Base-by-base conservation (phyloP, 2,113 vertebrate species). In the Rissa tridactyla region DNA sequence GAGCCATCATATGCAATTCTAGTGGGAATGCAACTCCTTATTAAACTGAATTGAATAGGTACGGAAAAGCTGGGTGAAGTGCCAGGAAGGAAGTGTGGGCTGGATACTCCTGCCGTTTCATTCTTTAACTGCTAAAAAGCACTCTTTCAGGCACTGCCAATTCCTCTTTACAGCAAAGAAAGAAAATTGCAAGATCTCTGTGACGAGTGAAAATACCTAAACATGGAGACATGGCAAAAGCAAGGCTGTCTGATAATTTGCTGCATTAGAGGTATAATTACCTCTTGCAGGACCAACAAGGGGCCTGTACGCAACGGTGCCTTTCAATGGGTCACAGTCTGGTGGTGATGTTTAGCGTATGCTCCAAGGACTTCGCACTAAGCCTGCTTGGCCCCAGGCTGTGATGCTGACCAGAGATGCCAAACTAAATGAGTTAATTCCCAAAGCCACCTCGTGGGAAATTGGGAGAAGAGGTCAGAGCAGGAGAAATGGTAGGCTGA, bases 311-410 rank as follows among this genome's bases (percentile, higher is more conserved):
- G 32, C 87, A 85, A 62, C 0, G 0, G 11, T 66, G 92, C 57
- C 73, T 92, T 94, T 83, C 80, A 91, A 25, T 61, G 73, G 52
- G 92, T 88, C 94, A 94, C 92, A 95, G 94, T 89, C 94, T 85
- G 70, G 70, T 82, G 73, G 27, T 61, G 54, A 82, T 81, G 36
- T 49, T 84, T 52, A 84, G 55, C 0, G 1, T 75, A 81, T 46
- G 94, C 86, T 92, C 82, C 58, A 81, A 2, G 9, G 83, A 44
- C 52, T 86, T 8, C 82, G 57, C 40, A 86, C 81, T 94, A 82
- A 92, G 72, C 42, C 77, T 94, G 69, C 64, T 52, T 71, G 76
- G 72, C 80, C 88, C 32, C 61, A 79, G 52, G 44, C 79, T 83
- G 65, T 82, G 62, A 69, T 21, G 72, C 30, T 88, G 77, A 57